Percentiles rank a stretch among this genome's conserved stretches.
phyloP scores from a whole-genome alignment of 1,140 invertebrate genomes.

The Atta colombica region DNA sequence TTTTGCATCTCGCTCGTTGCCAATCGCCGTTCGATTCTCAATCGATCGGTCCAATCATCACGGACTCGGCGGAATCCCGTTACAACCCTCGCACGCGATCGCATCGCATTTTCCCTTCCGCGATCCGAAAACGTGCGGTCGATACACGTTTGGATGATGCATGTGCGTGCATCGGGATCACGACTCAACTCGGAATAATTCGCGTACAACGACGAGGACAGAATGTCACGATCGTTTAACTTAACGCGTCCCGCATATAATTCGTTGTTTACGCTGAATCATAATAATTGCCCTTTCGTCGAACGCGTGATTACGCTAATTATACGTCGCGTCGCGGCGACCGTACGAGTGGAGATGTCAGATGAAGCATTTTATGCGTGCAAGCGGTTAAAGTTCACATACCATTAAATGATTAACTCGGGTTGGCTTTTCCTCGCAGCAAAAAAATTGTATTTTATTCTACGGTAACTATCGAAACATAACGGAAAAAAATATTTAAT shows the following conservation, averaged over 20 bases:
- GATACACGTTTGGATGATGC: conserved; percentile 16
- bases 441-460: conserved; percentile 9
- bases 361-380: conserved; percentile 28
- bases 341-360: neutral
- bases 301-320: conserved; percentile 56
- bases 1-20: conserved; percentile 66
- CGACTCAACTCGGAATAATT: conserved; percentile 15
- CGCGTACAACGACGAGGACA: neutral
- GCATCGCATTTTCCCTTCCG: conserved; percentile 77
- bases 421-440: conserved; percentile 11
- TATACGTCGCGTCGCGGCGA: conserved; percentile 24
- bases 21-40: conserved; percentile 67
- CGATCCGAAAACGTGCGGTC: conserved; percentile 62
- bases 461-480: no score
- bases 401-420: conserved; percentile 20
- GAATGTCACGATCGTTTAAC: conserved; percentile 45
- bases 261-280: conserved; percentile 55
- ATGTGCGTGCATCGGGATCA: conserved; percentile 25
- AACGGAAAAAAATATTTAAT: neutral
- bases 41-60: conserved; percentile 72
- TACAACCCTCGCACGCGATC: conserved; percentile 78
- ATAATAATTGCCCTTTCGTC: conserved; percentile 61
- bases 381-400: conserved; percentile 37
- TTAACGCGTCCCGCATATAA: conserved; percentile 41
- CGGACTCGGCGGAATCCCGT: conserved; percentile 73